phyloP scores from a whole-genome alignment of 2,113 vertebrate genomes.

The Pycnonotus jocosus region DNA sequence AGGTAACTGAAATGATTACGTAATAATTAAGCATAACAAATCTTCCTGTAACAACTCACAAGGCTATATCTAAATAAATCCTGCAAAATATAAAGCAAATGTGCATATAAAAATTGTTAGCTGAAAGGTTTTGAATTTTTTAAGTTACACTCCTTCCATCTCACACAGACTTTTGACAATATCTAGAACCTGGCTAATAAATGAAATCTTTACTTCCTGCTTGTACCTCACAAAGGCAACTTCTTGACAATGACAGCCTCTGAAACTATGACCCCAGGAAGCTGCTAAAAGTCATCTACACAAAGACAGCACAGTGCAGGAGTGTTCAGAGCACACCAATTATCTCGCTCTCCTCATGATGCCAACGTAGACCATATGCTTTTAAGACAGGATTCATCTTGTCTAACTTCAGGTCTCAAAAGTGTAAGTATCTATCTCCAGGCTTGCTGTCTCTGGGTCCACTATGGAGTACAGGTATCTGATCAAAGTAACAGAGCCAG shows the following conservation, averaged over 20 bases:
- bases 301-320: neutral
- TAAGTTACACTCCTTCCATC: neutral
- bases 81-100: neutral
- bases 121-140: neutral
- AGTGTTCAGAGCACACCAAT: neutral
- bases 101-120: neutral
- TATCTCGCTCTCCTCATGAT: neutral
- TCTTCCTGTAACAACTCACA: neutral
- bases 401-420: neutral
- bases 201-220: neutral
- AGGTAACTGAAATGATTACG: neutral
- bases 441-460: neutral
- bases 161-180: neutral
- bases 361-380: neutral
- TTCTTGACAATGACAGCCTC: neutral
- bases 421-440: neutral
- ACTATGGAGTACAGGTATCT: neutral
- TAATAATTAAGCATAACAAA: neutral
- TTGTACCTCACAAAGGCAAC: neutral
- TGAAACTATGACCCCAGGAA: neutral
- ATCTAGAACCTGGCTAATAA: neutral
- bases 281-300: neutral
- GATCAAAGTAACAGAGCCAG: neutral
- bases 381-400: neutral
- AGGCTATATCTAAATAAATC: neutral